Conservation (phyloP, 1,140 invertebrate genomes). For the Drosophila tani region DNA sequence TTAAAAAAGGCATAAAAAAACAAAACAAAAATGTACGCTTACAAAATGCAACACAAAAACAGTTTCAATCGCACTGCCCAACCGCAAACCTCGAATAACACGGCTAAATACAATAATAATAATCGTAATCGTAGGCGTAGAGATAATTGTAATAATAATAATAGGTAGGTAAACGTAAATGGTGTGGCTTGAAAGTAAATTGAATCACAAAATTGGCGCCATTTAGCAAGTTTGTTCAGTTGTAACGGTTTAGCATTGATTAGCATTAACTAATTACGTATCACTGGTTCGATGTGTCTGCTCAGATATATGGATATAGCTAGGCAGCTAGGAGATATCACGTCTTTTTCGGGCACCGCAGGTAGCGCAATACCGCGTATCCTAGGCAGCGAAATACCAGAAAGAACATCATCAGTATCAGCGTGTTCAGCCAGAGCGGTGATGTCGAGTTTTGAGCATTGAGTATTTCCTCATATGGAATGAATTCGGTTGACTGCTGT, state of each 20-base stretch:
- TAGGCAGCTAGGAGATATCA: conserved; percentile 54
- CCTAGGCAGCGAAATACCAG: conserved; percentile 90
- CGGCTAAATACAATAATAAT: conserved; percentile 41
- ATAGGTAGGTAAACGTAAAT: conserved; percentile 44
- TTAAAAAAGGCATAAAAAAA: conserved; percentile 80
- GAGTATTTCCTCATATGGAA: conserved; percentile 90
- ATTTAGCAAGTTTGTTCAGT: conserved; percentile 67
- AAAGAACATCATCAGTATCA: conserved; percentile 90
- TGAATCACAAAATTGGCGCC: conserved; percentile 77
- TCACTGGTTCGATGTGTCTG: conserved; percentile 79
- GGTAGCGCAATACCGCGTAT: conserved; percentile 91
- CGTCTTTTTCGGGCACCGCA: conserved; percentile 86
- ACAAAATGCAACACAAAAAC: conserved; percentile 64
- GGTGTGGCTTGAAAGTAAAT: conserved; percentile 60
- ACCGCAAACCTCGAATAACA: conserved; percentile 31
- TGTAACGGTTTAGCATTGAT: conserved; percentile 29
- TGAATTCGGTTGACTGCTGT: conserved; percentile 86
- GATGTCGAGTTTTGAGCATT: conserved; percentile 87
- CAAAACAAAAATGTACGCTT: conserved; percentile 73
- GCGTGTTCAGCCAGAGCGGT: conserved; percentile 91
- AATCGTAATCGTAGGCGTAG: conserved; percentile 33
- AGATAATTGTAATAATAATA: conserved; percentile 33
- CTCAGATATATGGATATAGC: conserved; percentile 19
- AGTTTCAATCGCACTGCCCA: conserved; percentile 59
- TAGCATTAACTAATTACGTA: conserved; percentile 68